A percentile compares a stretch with the other conserved stretches of the same genome.
Evolutionary conservation across 2,113 vertebrate genomes (phyloP).

Genomic region (Syngnathus typhle): DNA sequence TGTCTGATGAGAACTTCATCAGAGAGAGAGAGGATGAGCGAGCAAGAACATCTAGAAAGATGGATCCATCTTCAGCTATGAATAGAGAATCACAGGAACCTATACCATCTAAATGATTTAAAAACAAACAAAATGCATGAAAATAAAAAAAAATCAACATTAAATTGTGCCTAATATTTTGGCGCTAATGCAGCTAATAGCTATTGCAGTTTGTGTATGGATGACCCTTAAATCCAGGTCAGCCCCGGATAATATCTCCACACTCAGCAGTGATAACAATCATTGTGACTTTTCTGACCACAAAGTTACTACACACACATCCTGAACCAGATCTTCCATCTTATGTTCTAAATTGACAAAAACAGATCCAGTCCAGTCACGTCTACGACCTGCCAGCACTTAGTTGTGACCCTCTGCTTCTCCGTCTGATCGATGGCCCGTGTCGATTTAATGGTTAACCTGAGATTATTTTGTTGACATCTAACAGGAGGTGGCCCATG

Average conservation of each 20-base stretch:
- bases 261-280: conserved; percentile 47
- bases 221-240: conserved; percentile 30
- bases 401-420: conserved; percentile 25
- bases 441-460: conserved; percentile 50
- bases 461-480: conserved; percentile 56
- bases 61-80: neutral
- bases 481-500: conserved; percentile 48
- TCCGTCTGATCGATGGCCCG: conserved; percentile 38
- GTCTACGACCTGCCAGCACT: conserved; percentile 38
- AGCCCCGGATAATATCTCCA: conserved; percentile 33
- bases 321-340: neutral
- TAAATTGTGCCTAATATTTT: too few relatives aligned
- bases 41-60: neutral
- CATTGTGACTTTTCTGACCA: conserved; percentile 38
- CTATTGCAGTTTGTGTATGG: neutral
- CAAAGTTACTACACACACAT: conserved; percentile 7
- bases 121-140: too few relatives aligned
- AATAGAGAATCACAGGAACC: too few relatives aligned
- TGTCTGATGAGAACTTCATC: conserved; percentile 27
- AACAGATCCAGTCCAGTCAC: conserved; percentile 14
- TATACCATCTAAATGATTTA: too few relatives aligned
- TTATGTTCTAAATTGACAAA: neutral
- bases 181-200: neutral
- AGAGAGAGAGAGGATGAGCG: neutral
- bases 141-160: too few relatives aligned